Percentiles rank a stretch among this genome's conserved stretches.
These are phyloP conservation scores for Cheirogaleus major DNA, from an alignment of 2,797 vertebrate species.

Conservation along the genomic window DNA sequence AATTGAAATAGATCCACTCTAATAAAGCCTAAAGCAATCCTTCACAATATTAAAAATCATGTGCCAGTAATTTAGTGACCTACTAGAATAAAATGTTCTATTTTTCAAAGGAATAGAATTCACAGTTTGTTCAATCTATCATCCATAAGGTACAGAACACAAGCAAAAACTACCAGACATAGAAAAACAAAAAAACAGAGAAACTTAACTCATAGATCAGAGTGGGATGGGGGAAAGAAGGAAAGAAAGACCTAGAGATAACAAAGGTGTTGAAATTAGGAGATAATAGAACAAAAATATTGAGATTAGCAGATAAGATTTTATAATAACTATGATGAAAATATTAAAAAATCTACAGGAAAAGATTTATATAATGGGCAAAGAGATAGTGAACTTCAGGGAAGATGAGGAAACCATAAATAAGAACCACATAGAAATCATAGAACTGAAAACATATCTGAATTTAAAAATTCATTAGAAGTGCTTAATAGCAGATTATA, in stretches of 20 bases:
- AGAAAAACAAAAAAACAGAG: background rate
- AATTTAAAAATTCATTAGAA: background rate
- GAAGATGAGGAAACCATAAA: background rate
- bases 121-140: background rate
- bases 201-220: background rate
- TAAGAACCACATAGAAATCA: background rate
- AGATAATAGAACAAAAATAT: background rate
- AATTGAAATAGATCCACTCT: background rate
- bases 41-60: background rate
- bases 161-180: background rate
- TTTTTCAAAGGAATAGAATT: slow-evolving; percentile 8
- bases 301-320: background rate
- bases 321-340: background rate
- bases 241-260: background rate
- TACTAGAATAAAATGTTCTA: background rate
- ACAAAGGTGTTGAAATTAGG: background rate
- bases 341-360: background rate
- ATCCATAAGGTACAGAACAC: background rate
- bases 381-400: background rate
- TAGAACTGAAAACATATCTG: background rate
- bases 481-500: background rate
- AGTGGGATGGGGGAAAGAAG: background rate
- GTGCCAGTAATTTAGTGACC: background rate
- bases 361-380: background rate
- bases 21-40: background rate